Evolutionary conservation across 2,113 vertebrate species (phyloP).

Genomic region (Brachypodius melanocephalos): DNA sequence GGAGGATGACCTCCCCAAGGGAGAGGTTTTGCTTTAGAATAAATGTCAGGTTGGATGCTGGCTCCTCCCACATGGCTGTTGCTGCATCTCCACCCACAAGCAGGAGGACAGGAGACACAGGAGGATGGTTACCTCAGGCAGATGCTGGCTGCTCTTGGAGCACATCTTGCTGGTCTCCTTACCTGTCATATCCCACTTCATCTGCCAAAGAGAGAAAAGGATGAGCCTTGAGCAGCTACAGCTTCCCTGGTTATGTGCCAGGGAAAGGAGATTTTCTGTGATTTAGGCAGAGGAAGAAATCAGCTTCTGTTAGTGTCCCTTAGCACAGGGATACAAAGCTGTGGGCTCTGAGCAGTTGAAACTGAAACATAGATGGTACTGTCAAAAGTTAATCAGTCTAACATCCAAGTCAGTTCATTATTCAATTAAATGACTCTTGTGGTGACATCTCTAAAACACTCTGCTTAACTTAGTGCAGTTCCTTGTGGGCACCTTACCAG

Average conservation of each 20-base stretch:
- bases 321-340: neutral
- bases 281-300: neutral
- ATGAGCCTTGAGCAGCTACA: neutral
- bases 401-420: neutral
- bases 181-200: neutral
- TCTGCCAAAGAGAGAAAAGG: neutral
- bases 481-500: rapidly evolving
- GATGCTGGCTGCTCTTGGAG: neutral
- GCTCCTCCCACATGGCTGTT: neutral
- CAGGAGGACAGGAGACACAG: neutral
- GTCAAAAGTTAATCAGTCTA: neutral
- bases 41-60: neutral
- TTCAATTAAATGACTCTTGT: neutral
- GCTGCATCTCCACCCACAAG: neutral
- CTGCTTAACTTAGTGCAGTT: neutral
- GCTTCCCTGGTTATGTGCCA: neutral
- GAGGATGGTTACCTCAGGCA: neutral
- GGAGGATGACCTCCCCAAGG: neutral
- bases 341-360: neutral
- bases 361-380: neutral
- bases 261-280: neutral
- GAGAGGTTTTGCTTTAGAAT: neutral
- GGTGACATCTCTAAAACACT: neutral
- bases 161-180: neutral
- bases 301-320: neutral